Base-by-base conservation (phyloP, 2,888 invertebrate species). In the Polydrusus cervinus region DNA sequence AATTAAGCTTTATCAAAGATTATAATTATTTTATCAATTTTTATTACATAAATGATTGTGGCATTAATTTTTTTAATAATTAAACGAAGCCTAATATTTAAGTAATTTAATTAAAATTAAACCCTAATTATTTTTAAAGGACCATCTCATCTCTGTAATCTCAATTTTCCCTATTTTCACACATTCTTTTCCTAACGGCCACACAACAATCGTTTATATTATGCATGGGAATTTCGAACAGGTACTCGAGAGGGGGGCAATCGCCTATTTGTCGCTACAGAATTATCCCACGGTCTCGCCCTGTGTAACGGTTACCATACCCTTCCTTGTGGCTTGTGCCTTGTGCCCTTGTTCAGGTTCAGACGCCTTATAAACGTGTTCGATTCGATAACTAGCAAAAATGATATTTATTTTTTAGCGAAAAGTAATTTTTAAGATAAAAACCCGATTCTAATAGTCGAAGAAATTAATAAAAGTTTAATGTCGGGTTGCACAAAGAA, bases 191-290 rank as follows among this genome's bases (percentile, higher is more conserved):
- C 69, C 57, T 73, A 65, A 47, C 66, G 65, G 34, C 30, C 16
- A 14, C 34, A 65, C 38, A 53, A 43, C 71, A 53, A 66, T 72
- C 30, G 43, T 45, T 53, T 57, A 67, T 67, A 55, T 68, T 71
- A 76, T 74, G 77, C 77, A 77, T 77, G 77, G 77, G 77, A 77
- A 77, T 77, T 77, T 77, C 74, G 47, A 77, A 77, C 77, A 77
- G 77, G 77, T 77, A 61, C 60, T 61, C 64, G 66, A 65, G 74
- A 71, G 65, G 74, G 66, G 57, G 57, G 57, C 57, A 60, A 60
- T 60, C 57, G 66, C 61, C 60, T 62, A 74, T 70, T 74, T 60
- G 69, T 74, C 74, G 74, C 60, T 47, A 67, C 67, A 64, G 71
- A 74, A 77, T 77, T 77, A 77, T 77, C 77, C 77, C 77, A 77